phyloP scores from a whole-genome alignment of 2,797 vertebrate genomes.

The Limnodromus scolopaceus region DNA sequence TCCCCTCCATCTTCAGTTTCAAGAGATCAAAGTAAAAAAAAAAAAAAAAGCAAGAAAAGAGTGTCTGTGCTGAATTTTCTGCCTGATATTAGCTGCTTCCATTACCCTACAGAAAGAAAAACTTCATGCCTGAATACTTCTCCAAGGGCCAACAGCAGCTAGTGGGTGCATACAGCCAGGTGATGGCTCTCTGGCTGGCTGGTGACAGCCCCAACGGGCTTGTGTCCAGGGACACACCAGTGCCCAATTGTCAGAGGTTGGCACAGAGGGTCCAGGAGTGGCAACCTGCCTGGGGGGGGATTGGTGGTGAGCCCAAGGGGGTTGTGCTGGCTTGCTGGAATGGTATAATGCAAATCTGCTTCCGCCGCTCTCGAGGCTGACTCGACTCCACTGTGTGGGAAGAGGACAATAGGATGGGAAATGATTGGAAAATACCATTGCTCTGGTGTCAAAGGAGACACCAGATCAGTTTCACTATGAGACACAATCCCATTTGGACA shows the following conservation, averaged over 20 bases:
- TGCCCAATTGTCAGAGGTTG: background rate
- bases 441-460: background rate
- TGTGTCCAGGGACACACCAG: background rate
- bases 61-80: background rate
- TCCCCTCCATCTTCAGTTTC: background rate
- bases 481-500: background rate
- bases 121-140: background rate
- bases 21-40: background rate
- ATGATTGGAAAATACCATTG: background rate
- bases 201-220: rapidly evolving
- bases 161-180: background rate
- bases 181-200: no score
- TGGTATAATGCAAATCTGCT: background rate
- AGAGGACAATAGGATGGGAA: background rate
- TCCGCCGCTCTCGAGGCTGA: rapidly evolving
- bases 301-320: background rate
- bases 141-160: background rate
- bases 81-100: background rate
- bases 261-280: rapidly evolving
- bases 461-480: background rate
- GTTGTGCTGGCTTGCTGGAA: background rate
- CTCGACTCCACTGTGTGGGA: background rate
- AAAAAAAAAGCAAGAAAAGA: background rate
- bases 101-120: background rate
- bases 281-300: background rate